Conservation (phyloP, 2,888 invertebrate genomes). For the Atherix ibis region DNA sequence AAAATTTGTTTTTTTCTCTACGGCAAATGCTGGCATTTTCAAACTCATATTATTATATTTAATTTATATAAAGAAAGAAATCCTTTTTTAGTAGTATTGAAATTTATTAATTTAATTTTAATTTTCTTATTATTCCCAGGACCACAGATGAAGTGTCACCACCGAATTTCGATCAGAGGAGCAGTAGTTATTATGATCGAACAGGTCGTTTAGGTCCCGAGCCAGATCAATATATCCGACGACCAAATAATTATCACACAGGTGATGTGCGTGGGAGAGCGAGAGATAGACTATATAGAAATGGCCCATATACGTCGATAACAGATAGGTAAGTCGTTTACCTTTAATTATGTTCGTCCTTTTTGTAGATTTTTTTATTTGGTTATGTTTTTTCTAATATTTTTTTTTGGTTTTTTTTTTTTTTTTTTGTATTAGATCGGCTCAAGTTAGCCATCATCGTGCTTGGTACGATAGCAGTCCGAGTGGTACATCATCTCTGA, state of each 20-base stretch:
- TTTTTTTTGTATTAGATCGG: conserved; percentile 13
- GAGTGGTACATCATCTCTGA: conserved; percentile 18
- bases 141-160: conserved; percentile 34
- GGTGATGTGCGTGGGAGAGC: conserved; percentile 28
- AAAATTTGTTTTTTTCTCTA: not conserved
- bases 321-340: conserved; percentile 30
- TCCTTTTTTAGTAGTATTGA: not conserved
- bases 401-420: conserved; percentile 1
- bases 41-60: not conserved
- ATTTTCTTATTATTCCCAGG: conserved; percentile 18
- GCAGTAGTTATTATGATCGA: conserved; percentile 31
- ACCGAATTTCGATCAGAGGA: conserved; percentile 32
- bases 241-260: conserved; percentile 21
- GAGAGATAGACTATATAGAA: conserved; percentile 32
- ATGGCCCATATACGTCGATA: conserved; percentile 31
- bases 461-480: conserved; percentile 33
- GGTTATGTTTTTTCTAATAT: not conserved
- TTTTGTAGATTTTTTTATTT: conserved; percentile 2
- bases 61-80: not conserved
- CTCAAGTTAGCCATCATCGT: conserved; percentile 21
- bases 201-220: conserved; percentile 28
- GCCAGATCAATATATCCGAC: conserved; percentile 22
- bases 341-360: not conserved
- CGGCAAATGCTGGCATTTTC: too few relatives aligned
- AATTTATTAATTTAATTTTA: conserved; percentile 7